phyloP scores from a whole-genome alignment of 2,888 invertebrate species.

The Lycophotia porphyrea region DNA sequence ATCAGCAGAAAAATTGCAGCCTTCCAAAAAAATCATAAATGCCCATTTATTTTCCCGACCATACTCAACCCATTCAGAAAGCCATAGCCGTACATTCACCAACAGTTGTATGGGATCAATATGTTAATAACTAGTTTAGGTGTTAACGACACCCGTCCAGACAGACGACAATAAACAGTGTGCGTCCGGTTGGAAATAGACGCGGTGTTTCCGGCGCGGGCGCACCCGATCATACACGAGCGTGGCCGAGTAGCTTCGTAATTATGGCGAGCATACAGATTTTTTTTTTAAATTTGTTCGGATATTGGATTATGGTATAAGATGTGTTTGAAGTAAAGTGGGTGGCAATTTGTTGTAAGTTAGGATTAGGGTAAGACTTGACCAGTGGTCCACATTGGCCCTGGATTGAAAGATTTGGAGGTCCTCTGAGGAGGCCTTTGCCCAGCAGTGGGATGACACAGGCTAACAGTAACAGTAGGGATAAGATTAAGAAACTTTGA shows the following conservation, averaged over 20 bases:
- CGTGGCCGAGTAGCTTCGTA: slow-evolving; percentile 52
- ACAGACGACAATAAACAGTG: slow-evolving; percentile 86
- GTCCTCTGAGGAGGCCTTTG: too few species aligned
- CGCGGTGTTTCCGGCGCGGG: slow-evolving; percentile 83
- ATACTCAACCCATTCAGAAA: slow-evolving; percentile 49
- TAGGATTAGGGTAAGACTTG: too few species aligned
- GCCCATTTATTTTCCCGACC: slow-evolving; percentile 40
- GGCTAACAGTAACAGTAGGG: too few species aligned
- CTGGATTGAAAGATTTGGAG: too few species aligned
- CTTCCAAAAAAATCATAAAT: neutral
- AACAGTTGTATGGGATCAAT: slow-evolving; percentile 72
- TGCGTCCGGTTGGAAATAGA: slow-evolving; percentile 89
- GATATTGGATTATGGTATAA: slow-evolving; percentile 1
- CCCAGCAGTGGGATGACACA: too few species aligned
- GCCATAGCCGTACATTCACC: slow-evolving; percentile 45
- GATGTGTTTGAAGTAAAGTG: neutral
- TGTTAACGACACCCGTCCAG: slow-evolving; percentile 84
- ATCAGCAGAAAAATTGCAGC: neutral
- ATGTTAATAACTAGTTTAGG: slow-evolving; percentile 82
- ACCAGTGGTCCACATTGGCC: too few species aligned
- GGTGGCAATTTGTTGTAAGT: neutral
- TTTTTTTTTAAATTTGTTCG: slow-evolving; percentile 34
- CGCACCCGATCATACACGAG: slow-evolving; percentile 63
- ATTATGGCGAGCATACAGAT: slow-evolving; percentile 60
- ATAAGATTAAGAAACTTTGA: neutral